phyloP scores from a whole-genome alignment of 2,113 vertebrate genomes.

The Chauna torquata region DNA sequence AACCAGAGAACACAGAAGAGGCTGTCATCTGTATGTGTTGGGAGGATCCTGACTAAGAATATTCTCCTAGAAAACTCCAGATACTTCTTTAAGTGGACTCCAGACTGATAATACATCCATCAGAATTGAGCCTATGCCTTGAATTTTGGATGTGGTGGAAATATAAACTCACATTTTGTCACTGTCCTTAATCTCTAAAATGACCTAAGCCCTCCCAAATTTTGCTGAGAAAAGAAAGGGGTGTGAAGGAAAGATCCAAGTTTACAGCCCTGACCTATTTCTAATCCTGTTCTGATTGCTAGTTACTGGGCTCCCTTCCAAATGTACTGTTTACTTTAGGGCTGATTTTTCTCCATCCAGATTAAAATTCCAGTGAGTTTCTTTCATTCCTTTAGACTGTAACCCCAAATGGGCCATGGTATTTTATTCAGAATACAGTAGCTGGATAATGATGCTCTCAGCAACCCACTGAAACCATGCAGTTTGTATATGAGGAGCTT shows the following conservation, averaged over 20 bases:
- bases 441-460: constrained; percentile 48
- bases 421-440: constrained; percentile 49
- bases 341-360: constrained; percentile 61
- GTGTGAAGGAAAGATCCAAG: constrained; percentile 10
- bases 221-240: not conserved
- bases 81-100: not conserved
- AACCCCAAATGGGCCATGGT: constrained; percentile 30
- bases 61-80: not conserved
- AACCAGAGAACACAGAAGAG: not conserved
- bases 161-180: not conserved
- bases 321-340: constrained; percentile 55
- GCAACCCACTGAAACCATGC: not conserved
- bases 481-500: not conserved
- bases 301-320: constrained; percentile 53
- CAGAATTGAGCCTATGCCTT: not conserved
- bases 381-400: constrained; percentile 46
- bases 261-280: constrained; percentile 55
- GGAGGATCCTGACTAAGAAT: not conserved
- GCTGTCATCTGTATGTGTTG: not conserved
- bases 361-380: constrained; percentile 60
- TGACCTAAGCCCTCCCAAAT: not conserved
- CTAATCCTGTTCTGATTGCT: constrained; percentile 54
- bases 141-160: not conserved
- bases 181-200: not conserved
- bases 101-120: not conserved